Evolutionary conservation across 2,797 vertebrate species (phyloP).

Genomic region (Potorous gilbertii): DNA sequence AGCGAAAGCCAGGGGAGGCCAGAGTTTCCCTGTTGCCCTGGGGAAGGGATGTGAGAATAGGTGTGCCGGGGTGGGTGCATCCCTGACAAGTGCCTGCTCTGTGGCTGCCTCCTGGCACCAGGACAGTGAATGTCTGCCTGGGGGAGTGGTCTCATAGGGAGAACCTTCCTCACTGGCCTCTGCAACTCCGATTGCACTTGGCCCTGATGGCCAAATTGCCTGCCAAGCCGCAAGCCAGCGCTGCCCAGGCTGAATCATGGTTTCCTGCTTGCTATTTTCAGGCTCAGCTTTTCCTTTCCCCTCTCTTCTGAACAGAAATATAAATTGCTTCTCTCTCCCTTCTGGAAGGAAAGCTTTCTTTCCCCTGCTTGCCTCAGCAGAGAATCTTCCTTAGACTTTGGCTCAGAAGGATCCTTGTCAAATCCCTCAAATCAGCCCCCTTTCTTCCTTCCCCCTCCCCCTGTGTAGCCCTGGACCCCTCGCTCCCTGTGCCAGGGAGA

Average conservation of each 20-base stretch:
- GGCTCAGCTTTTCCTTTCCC: not conserved
- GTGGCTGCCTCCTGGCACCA: not conserved
- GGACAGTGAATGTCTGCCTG: not conserved
- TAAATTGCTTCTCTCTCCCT: not conserved
- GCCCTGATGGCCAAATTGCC: not conserved
- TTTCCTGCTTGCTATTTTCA: conserved; percentile 2
- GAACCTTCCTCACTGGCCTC: not conserved
- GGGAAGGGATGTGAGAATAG: not conserved
- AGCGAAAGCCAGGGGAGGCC: not conserved
- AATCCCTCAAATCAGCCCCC: not conserved
- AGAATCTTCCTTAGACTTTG: not conserved
- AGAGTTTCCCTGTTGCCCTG: not conserved
- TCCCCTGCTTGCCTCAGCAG: not conserved
- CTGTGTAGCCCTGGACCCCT: not conserved
- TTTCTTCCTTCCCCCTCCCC: not conserved
- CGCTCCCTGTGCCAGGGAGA: not conserved
- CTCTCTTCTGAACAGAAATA: not conserved
- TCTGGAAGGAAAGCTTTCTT: not conserved
- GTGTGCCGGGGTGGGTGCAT: not conserved
- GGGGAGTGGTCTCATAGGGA: not conserved
- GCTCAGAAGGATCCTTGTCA: not conserved
- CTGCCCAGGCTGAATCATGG: not conserved
- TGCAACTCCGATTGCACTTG: not conserved
- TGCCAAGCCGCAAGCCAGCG: not conserved
- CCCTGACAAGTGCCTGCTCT: not conserved